These are phyloP conservation scores for Watsonalla binaria DNA, from an alignment of 2,888 invertebrate species.

Conservation along the genomic window DNA sequence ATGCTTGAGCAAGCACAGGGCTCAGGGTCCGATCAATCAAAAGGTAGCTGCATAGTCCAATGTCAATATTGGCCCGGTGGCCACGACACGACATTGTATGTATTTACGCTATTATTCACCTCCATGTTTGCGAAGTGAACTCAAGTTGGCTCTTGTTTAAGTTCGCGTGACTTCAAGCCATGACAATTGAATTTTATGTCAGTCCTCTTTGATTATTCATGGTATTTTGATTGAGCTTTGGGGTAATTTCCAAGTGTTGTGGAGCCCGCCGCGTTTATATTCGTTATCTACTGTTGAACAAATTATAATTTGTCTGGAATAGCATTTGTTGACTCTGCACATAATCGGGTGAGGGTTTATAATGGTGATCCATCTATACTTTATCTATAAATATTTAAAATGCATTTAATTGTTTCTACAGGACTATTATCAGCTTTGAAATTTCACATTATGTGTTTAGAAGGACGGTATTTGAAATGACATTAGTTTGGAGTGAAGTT, in stretches of 20 bases:
- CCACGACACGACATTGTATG: constrained; percentile 52
- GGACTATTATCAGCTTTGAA: too few species aligned
- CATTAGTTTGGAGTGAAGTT: too few species aligned
- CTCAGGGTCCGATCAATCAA: constrained; percentile 62
- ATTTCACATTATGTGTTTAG: too few species aligned
- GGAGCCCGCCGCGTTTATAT: neutral
- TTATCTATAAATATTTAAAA: too few species aligned
- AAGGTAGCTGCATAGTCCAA: constrained; percentile 51
- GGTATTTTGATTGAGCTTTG: constrained; percentile 22
- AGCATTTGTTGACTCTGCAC: too few species aligned
- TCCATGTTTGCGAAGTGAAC: constrained; percentile 55
- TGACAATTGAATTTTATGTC: constrained; percentile 52
- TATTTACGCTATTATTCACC: constrained; percentile 72
- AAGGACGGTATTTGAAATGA: too few species aligned
- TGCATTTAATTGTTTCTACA: too few species aligned
- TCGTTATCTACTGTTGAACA: neutral
- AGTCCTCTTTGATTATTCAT: constrained; percentile 32
- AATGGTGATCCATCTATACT: too few species aligned
- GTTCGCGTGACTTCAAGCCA: constrained; percentile 61
- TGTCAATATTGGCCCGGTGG: constrained; percentile 64
- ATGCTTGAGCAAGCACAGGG: constrained; percentile 36
- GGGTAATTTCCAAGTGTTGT: neutral
- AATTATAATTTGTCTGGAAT: too few species aligned
- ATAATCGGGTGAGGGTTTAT: too few species aligned
- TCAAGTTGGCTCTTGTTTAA: constrained; percentile 35